Conservation (phyloP, 2,888 invertebrate genomes). For the Erebia aethiops region DNA sequence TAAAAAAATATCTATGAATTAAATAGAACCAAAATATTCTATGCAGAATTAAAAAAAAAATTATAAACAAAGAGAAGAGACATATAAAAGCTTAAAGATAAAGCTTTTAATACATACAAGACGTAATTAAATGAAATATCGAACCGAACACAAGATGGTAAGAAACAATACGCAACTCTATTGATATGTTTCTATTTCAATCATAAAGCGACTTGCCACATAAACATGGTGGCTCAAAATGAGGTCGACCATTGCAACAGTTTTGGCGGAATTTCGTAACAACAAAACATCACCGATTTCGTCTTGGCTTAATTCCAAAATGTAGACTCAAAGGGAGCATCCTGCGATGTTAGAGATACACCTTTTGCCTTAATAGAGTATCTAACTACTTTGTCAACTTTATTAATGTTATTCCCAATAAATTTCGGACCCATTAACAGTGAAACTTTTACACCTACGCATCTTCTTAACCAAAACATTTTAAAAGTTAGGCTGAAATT, state of each 20-base stretch:
- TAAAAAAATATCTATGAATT: background rate
- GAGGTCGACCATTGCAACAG: conserved; percentile 76
- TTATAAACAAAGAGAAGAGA: background rate
- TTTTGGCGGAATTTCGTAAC: conserved; percentile 80
- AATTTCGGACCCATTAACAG: conserved; percentile 30
- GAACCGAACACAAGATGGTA: conserved; percentile 5
- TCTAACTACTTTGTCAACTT: conserved; percentile 21
- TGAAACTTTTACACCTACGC: conserved; percentile 24
- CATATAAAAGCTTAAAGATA: background rate
- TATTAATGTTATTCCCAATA: conserved; percentile 24
- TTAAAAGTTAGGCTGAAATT: conserved; percentile 25
- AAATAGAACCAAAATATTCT: background rate
- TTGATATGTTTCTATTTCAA: conserved; percentile 35
- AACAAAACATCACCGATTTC: conserved; percentile 65
- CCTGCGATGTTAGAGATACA: conserved; percentile 46
- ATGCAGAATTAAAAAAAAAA: background rate
- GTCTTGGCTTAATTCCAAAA: conserved; percentile 65
- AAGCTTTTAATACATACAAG: background rate
- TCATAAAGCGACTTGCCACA: conserved; percentile 43
- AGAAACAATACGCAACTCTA: conserved; percentile 22
- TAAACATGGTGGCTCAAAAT: conserved; percentile 54
- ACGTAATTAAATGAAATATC: conserved; percentile 2
- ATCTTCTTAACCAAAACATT: conserved; percentile 27
- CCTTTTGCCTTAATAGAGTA: conserved; percentile 44
- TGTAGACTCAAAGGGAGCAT: conserved; percentile 53